Base-by-base conservation (phyloP, 2,113 vertebrate genomes). In the Grus americana region DNA sequence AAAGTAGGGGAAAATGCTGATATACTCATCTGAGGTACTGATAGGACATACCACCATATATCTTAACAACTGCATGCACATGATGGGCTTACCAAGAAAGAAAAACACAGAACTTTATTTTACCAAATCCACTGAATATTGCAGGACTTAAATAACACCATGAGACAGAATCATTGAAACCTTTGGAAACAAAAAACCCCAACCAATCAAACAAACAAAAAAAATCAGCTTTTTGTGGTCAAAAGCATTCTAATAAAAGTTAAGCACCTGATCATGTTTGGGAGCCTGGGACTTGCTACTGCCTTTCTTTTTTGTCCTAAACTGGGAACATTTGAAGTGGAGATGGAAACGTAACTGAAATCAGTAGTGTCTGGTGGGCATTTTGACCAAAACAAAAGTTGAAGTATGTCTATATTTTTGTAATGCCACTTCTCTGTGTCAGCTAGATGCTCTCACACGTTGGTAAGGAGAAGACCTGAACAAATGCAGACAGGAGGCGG, bases 201-300 rank as follows among this genome's bases (percentile, higher is more conserved):
- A 42, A 42, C 40, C 40, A 42, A 42, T 12, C 40, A 42, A 50
- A 32, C 17, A 57, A 57, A 29, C 54, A 16, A 76, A 16, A 24
- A 38, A 42, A 36, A 54, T 13, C 24, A 38, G 4, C 5, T 85
- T 86, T 80, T 65, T 85, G 15, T 75, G 15, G 2, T 54, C 17
- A 82, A 75, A 93, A 96, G 15, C 16, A 36, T 78, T 75, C 46
- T 21, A 68, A 55, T 12, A 13, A 9, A 72, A 44, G 10, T 65
- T 52, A 65, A 58, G 22, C 5, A 44, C 17, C 15, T 73, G 16
- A 5, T 49, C 2, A 4, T 0, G 0, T 57, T 57, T 6, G 4
- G 23, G 66, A 59, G 12, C n/a, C 12, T 52, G 40, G 15, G 19
- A 38, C n/a, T 59, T 46, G 19, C 40, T 63, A 6, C 5, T 62